These are phyloP conservation scores for Heliconius eleuchia DNA, from an alignment of 1,140 invertebrate species.

Conservation along the genomic window DNA sequence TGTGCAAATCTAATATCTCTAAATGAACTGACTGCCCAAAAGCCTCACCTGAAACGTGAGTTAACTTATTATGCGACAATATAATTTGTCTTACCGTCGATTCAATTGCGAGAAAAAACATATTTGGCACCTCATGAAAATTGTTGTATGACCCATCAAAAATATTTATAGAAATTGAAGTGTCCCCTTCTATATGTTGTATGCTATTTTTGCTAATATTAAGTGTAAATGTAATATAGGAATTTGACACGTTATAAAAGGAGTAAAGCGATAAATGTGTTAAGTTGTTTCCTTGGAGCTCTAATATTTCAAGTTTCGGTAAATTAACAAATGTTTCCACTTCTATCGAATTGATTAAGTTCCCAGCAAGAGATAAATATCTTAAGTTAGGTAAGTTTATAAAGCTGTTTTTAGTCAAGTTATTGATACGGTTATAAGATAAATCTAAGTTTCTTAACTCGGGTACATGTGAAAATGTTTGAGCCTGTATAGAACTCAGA, in stretches of 20 bases:
- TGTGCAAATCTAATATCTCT: constrained; percentile 88
- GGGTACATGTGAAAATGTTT: constrained; percentile 84
- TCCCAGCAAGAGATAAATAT: constrained; percentile 86
- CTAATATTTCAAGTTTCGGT: constrained; percentile 85
- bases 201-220: constrained; percentile 88
- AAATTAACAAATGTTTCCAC: constrained; percentile 85
- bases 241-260: constrained; percentile 85
- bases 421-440: constrained; percentile 86
- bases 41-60: constrained; percentile 85
- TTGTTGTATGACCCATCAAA: constrained; percentile 88
- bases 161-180: constrained; percentile 83
- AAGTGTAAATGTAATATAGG: constrained; percentile 83
- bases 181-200: constrained; percentile 82
- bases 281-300: constrained; percentile 88
- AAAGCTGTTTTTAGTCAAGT: constrained; percentile 83
- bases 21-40: constrained; percentile 86
- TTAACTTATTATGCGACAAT: constrained; percentile 88
- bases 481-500: constrained; percentile 82
- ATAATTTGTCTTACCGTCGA: constrained; percentile 84
- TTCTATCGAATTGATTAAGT: constrained; percentile 84
- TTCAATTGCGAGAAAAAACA: constrained; percentile 84
- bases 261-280: constrained; percentile 84
- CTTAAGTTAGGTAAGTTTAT: constrained; percentile 85
- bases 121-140: constrained; percentile 84
- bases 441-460: constrained; percentile 87